A percentile compares a stretch with the other conserved stretches of the same genome.
phyloP scores from a whole-genome alignment of 2,113 vertebrate genomes.

The Leptodactylus fuscus region DNA sequence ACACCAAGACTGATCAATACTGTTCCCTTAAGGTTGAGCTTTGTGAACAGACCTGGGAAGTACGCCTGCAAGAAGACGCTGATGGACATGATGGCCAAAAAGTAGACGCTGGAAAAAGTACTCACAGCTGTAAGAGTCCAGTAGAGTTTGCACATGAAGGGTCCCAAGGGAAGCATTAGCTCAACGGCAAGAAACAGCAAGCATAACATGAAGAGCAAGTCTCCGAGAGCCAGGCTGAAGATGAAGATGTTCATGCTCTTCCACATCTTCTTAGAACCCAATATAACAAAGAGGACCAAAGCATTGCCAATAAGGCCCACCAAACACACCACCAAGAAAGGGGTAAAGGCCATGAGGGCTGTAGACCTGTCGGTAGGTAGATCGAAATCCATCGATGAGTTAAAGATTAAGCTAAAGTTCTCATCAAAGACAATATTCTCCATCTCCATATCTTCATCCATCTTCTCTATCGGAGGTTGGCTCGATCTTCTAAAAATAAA shows the following conservation, averaged over 20 bases:
- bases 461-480: not conserved
- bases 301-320: conserved; percentile 40
- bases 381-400: not conserved
- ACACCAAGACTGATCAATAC: not conserved
- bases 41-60: conserved; percentile 20
- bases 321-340: conserved; percentile 8
- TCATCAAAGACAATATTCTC: not conserved
- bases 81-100: conserved; percentile 43
- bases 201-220: conserved; percentile 40
- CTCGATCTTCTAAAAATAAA: no score
- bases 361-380: not conserved
- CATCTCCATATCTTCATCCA: conserved; percentile 9
- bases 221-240: conserved; percentile 46
- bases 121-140: not conserved
- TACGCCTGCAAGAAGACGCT: not conserved
- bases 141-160: conserved; percentile 30
- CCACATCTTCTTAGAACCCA: conserved; percentile 41
- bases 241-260: conserved; percentile 38
- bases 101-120: conserved; percentile 35
- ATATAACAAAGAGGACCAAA: conserved; percentile 15
- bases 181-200: conserved; percentile 36
- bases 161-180: not conserved
- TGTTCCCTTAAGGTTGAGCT: not conserved
- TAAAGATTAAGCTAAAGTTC: not conserved
- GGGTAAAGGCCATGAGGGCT: not conserved